These are phyloP conservation scores for Rana temporaria DNA, from an alignment of 2,113 vertebrate genomes.

Conservation along the genomic window DNA sequence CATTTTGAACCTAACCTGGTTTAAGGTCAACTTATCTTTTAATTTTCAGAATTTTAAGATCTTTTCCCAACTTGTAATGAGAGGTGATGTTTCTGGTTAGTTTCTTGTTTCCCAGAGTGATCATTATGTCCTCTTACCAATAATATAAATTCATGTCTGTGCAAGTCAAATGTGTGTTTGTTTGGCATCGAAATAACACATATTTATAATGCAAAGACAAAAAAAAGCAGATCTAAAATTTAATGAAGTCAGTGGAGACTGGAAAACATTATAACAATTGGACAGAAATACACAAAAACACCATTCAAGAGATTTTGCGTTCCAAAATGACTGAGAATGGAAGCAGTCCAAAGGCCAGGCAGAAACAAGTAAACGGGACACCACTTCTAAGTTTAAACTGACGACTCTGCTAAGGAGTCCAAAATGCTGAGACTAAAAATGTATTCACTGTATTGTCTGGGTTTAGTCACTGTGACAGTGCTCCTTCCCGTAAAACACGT, in stretches of 20 bases:
- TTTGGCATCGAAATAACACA: too few relatives aligned
- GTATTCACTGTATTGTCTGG: constrained; percentile 2
- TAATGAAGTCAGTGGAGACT: constrained; percentile 2
- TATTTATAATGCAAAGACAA: constrained; percentile 1
- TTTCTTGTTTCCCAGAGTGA: too few relatives aligned
- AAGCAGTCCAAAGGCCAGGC: constrained; percentile 15
- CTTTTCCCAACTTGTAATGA: too few relatives aligned
- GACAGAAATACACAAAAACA: constrained; percentile 4
- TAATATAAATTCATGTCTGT: too few relatives aligned
- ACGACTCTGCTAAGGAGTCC: neutral
- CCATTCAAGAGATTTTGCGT: constrained; percentile 6
- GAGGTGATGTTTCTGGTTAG: too few relatives aligned
- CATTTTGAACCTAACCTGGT: too few relatives aligned
- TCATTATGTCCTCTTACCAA: too few relatives aligned
- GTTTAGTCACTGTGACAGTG: neutral
- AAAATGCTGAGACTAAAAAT: constrained; percentile 24
- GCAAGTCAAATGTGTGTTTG: too few relatives aligned
- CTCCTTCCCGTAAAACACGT: too few relatives aligned
- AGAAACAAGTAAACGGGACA: constrained; percentile 22
- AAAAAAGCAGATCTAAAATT: neutral
- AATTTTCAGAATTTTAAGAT: too few relatives aligned
- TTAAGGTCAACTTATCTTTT: too few relatives aligned
- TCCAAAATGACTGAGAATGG: constrained; percentile 28
- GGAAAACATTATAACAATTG: constrained; percentile 12
- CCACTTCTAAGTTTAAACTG: constrained; percentile 15